Base-by-base conservation (phyloP, 2,797 vertebrate species). In the Crotalus adamanteus region DNA sequence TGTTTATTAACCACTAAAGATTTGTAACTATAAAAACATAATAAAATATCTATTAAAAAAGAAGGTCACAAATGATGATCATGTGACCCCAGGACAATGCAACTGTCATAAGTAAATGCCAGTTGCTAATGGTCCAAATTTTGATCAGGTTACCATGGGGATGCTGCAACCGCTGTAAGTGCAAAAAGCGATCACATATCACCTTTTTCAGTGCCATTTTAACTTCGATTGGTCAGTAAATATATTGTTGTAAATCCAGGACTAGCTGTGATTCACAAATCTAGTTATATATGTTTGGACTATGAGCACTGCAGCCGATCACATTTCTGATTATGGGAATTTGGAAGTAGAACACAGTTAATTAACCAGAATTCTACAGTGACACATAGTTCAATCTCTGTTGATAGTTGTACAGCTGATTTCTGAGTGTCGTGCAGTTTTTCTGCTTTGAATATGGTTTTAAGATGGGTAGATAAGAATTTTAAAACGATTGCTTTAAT, bases 401-500 rank as follows among this genome's bases (percentile, higher is more conserved):
- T 12, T 59, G 89, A 93, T 87, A 55, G 11, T 63, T 93, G 90
- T 89, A 1, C 91, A n/a, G 78, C 83, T 65, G 22, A 85, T 78
- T 94, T 90, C 61, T 90, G 47, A 93, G 92, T 65, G 65, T 60
- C 86, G 0, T 37, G 8, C 56, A 5, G 91, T 93, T 93, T 93
- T 51, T 26, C 37, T 87, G 93, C 78, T 57, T 85, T 0, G 13
- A 53, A 1, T 25, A 92, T 91, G 73, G 86, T 85, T 25, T 87
- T 87, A 90, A 12, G 0, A 0, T 37, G 47, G 28, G 69, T 89
- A 86, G 85, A 91, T 92, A 90, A 85, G 86, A 88, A 47, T 85
- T 94, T 93, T 90, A 73, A 93, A 96, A 94, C 3, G 22, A 37
- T 65, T 85, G 16, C 92, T 96, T 96, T 96, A 95, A 97, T 97